Evolutionary conservation across 2,797 vertebrate species (phyloP).

Genomic region (Notoglanidium macrostoma): DNA sequence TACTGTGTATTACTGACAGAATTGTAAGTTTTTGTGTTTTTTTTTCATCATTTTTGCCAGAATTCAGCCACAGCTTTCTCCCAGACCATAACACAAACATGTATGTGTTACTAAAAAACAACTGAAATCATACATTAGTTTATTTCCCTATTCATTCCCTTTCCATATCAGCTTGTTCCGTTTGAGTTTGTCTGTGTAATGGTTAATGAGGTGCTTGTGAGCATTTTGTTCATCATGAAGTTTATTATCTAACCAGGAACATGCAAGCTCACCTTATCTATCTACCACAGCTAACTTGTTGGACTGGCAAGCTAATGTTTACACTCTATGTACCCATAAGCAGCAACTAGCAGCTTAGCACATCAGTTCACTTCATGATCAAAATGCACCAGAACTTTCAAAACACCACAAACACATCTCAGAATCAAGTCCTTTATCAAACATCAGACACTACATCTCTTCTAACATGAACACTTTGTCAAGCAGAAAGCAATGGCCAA

Average conservation of each 20-base stretch:
- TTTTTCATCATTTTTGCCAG: not conserved
- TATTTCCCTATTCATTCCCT: not conserved
- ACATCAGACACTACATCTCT: not conserved
- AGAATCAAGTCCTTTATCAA: not conserved
- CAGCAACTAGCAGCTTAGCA: not conserved
- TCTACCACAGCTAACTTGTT: not conserved
- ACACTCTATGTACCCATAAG: not conserved
- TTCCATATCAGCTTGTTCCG: not conserved
- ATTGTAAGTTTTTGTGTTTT: not conserved
- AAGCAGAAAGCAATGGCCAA: not conserved
- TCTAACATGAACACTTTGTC: not conserved
- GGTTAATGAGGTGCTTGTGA: not conserved
- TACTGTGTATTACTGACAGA: not conserved
- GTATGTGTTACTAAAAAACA: too few relatives aligned
- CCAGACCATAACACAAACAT: not conserved
- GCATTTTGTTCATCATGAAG: not conserved
- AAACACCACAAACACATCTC: not conserved
- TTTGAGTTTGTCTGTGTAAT: not conserved
- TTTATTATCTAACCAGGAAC: constrained; percentile 9
- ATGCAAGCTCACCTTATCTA: constrained; percentile 9
- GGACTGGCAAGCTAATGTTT: not conserved
- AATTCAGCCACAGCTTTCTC: not conserved
- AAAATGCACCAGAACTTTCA: not conserved
- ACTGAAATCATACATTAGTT: not conserved
- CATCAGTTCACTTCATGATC: not conserved